phyloP scores from a whole-genome alignment of 2,888 invertebrate genomes.

The Macrosoma leucophasiata region DNA sequence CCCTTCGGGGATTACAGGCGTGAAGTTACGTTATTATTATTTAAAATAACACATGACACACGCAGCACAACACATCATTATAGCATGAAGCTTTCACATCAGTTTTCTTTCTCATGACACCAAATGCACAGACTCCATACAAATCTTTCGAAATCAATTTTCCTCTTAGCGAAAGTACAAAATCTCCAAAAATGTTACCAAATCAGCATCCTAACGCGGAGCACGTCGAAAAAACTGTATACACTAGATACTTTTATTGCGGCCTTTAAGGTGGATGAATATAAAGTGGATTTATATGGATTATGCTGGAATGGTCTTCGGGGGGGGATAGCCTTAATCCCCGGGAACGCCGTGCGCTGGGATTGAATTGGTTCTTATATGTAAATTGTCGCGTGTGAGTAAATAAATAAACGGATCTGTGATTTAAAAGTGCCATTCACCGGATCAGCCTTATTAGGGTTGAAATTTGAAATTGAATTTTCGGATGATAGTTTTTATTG shows the following conservation, averaged over 20 bases:
- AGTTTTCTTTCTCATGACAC: too few relatives aligned
- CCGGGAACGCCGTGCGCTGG: constrained; percentile 58
- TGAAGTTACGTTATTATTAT: too few relatives aligned
- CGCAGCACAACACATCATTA: too few relatives aligned
- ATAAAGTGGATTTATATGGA: constrained; percentile 72
- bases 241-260: constrained; percentile 65
- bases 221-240: constrained; percentile 28
- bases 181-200: constrained; percentile 9
- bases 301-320: constrained; percentile 58
- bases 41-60: too few relatives aligned
- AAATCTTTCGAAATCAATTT: too few relatives aligned
- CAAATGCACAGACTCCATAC: too few relatives aligned
- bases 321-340: constrained; percentile 59
- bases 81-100: too few relatives aligned
- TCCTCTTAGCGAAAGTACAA: too few relatives aligned
- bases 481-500: neutral
- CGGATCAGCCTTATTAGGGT: constrained; percentile 37
- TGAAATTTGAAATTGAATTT: constrained; percentile 2
- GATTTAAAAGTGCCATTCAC: constrained; percentile 53
- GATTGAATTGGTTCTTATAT: constrained; percentile 71
- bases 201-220: constrained; percentile 3
- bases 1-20: too few relatives aligned
- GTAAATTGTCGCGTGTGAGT: constrained; percentile 68
- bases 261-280: constrained; percentile 74
- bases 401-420: constrained; percentile 64